Evolutionary conservation across 2,888 invertebrate species (phyloP), one percentile per base, ranked within the genome.

Genomic region (Candidula unifasciata): DNA sequence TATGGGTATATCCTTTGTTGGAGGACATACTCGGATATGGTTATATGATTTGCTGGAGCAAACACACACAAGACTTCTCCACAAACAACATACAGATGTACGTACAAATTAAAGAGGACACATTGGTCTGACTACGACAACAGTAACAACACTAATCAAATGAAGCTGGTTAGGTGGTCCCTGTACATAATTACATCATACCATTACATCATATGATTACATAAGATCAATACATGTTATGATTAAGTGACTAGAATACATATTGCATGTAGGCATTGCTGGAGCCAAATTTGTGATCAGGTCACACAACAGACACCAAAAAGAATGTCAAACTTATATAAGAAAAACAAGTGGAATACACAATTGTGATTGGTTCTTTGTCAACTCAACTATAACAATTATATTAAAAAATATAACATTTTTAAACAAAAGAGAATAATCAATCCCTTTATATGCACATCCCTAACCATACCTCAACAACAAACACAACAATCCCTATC

Each of bases 251-350:
- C 73, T 73, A 73, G 73, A 73, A 68, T 52, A 52, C n/a, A 37
- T 44, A 73, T 52, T 73, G 73, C 73, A 73, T 73, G 73, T 73
- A 27, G 73, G 27, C 44, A 73, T 44, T 73, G 73, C 44, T n/a
- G 44, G 24, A 37, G 73, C 24, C n/a, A 73, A 13, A 44, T 24
- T 27, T 52, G 44, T 44, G 52, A 73, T 10, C 24, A n/a, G 0
- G 6, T 71, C 21, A 52, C 44, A 73, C 5, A 37, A 73, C 0
- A 73, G 18, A 37, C 21, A 52, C 44, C 37, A n/a, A 37, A 21
- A 73, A 16, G 44, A 73, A 5, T 27, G 6, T 73, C 71, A 73
- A 37, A 71, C n/a, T 44, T 52, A 73, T 13, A n/a, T 18, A 73
- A 52, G 52, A 13, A 73, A 37, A n/a, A 24, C 8, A 66, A n/a